Conservation (phyloP, 2,888 invertebrate species). For the Epirrita christyi region DNA sequence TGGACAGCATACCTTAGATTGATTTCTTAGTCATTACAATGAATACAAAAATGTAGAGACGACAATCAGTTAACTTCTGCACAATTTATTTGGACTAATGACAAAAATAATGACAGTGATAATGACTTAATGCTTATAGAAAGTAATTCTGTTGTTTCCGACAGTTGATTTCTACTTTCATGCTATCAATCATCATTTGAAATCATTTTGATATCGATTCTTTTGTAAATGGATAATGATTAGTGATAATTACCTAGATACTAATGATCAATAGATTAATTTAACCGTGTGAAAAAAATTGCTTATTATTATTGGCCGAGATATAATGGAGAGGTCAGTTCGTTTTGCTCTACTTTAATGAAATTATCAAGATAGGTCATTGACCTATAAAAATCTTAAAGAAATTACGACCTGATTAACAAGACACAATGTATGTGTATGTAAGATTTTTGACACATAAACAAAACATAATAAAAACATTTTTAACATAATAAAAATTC, state of each 20-base stretch:
- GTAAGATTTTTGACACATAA: no score
- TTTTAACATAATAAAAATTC: no score
- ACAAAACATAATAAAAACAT: no score
- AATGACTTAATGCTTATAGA: constrained; percentile 44
- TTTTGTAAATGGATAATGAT: constrained; percentile 41
- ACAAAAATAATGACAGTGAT: constrained; percentile 38
- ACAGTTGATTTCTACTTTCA: constrained; percentile 58
- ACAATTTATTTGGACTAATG: constrained; percentile 42
- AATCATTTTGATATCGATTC: constrained; percentile 38
- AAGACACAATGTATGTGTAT: no score
- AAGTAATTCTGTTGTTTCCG: constrained; percentile 53
- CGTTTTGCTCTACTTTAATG: not conserved
- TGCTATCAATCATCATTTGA: constrained; percentile 53
- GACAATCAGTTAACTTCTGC: not conserved
- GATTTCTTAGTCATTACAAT: no score
- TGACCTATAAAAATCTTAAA: no score
- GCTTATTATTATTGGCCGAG: not conserved
- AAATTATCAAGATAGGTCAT: no score
- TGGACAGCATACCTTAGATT: no score
- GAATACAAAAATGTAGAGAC: no score
- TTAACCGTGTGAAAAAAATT: not conserved
- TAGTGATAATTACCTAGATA: not conserved
- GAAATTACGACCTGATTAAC: no score
- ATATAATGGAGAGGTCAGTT: not conserved
- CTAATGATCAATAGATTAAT: not conserved